Evolutionary conservation across 2,797 vertebrate species (phyloP), one percentile per base, ranked within the genome.

Genomic region (Molossus molossus): DNA sequence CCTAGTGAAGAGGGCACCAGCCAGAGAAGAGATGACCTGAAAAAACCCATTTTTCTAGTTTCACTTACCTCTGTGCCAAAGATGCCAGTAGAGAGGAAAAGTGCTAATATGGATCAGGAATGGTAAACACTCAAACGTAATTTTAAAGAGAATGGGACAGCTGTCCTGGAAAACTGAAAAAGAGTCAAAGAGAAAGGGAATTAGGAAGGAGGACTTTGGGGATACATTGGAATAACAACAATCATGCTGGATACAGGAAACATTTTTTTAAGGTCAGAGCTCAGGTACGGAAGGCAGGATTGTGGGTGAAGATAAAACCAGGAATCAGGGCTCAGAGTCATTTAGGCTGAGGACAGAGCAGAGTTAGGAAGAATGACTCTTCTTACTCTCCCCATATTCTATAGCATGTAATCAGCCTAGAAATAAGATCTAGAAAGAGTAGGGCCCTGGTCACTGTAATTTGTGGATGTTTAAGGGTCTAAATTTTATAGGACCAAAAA

Each of bases 101-200:
- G 91, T 84, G 23, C 0, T 6, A 62, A 20, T n/a, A 79, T 23
- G 14, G 0, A 77, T n/a, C 17, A 58, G 0, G 25, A 79, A 53
- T 40, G 2, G 50, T 27, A 84, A 6, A 57, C 5, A 20, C 9
- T 79, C 17, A 12, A 69, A 33, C 11, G 13, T 2, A 48, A 3
- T 2, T 29, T 2, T 0, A 25, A 2, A 5, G 18, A 0, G 5
- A 65, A 27, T 1, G 9, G 0, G 1, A 2, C 3, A 29, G 48
- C 10, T 17, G 4, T 0, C 12, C 6, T 40, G 33, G 12, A 1
- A 0, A 55, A 1, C 84, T 96, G 53, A 55, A 88, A 91, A 85
- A 83, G 9, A 65, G 4, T 48, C 4, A 77, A 92, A 27, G 9
- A 55, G 15, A 64, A 87, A 77, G 13, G 80, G 60, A 92, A 20